phyloP scores from a whole-genome alignment of 2,888 invertebrate species.

The Aplocera efformata region DNA sequence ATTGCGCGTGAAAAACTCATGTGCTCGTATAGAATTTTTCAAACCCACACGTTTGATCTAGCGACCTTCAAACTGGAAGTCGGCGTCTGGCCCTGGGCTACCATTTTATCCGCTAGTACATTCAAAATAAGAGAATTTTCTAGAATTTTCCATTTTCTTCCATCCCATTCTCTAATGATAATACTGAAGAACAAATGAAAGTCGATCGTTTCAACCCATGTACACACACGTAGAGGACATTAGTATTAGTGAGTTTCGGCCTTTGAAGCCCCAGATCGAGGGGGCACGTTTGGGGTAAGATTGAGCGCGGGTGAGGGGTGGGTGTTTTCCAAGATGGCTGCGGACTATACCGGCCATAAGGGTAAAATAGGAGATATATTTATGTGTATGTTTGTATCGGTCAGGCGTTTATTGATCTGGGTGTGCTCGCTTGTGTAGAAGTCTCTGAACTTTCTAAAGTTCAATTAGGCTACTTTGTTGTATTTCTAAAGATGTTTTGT shows the following conservation, averaged over 20 bases:
- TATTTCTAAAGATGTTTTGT: too few species aligned
- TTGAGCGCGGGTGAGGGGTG: slow-evolving; percentile 68
- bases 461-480: too few species aligned
- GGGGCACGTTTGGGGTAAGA: slow-evolving; percentile 75
- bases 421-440: not conserved
- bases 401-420: slow-evolving; percentile 66
- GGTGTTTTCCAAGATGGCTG: slow-evolving; percentile 74
- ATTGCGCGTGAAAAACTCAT: too few species aligned
- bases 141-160: slow-evolving; percentile 5
- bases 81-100: too few species aligned
- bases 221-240: slow-evolving; percentile 59
- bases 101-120: too few species aligned
- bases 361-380: slow-evolving; percentile 75
- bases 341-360: slow-evolving; percentile 77
- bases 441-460: too few species aligned
- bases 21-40: too few species aligned
- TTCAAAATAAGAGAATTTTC: too few species aligned
- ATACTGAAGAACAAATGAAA: slow-evolving; percentile 31
- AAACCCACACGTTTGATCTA: too few species aligned
- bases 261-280: slow-evolving; percentile 76
- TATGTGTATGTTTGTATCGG: slow-evolving; percentile 68
- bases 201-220: slow-evolving; percentile 25
- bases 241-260: slow-evolving; percentile 79
- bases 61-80: too few species aligned
- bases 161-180: slow-evolving; percentile 12